Base-by-base conservation (phyloP, 2,113 vertebrate genomes). In the Gopherus flavomarginatus region DNA sequence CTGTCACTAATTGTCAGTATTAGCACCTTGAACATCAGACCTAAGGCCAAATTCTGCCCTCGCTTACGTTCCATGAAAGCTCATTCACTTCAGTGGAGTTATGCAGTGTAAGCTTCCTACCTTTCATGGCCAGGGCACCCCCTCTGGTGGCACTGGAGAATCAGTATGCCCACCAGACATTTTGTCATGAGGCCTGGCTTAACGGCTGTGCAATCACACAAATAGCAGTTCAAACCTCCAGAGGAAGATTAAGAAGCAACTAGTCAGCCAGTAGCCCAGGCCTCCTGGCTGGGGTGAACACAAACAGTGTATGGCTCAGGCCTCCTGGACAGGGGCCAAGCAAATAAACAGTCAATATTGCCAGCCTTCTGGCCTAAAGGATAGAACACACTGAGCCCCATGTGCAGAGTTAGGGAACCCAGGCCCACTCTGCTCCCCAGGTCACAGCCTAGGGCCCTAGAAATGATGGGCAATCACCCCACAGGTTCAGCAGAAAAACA, bases 1-100 rank as follows among this genome's bases (percentile, higher is more conserved):
- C 26, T 52, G 35, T 75, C 4, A 31, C 1, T 57, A 77, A 85
- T 12, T 13, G 56, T 4, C 16, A 24, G 5, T 53, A 31, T n/a
- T 75, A 69, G 42, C 0, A 2, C 5, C 52, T 0, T 3, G 11
- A 65, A 80, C 52, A 77, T 72, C 11, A 21, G 75, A 17, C 52
- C 31, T 57, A 75, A 85, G 88, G 8, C 11, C 89, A 9, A 5
- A 13, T 57, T 75, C 19, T 82, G 47, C 13, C 22, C 88, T 79
- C 82, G 1, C 57, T 13, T 35, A 0, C 27, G 4, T 88, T 88
- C 26, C 3, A 7, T 83, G 52, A 3, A 11, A 56, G 38, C 81
- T 12, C 5, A 1, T 62, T 90, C 59, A 2, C 24, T 84, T 88
- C 35, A 49, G 42, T 82, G 81, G 0, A 49, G 38, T 13, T 59